Percentiles rank a stretch among this genome's conserved stretches.
Evolutionary conservation across 2,888 invertebrate genomes (phyloP).

Genomic region (Apoderus coryli): DNA sequence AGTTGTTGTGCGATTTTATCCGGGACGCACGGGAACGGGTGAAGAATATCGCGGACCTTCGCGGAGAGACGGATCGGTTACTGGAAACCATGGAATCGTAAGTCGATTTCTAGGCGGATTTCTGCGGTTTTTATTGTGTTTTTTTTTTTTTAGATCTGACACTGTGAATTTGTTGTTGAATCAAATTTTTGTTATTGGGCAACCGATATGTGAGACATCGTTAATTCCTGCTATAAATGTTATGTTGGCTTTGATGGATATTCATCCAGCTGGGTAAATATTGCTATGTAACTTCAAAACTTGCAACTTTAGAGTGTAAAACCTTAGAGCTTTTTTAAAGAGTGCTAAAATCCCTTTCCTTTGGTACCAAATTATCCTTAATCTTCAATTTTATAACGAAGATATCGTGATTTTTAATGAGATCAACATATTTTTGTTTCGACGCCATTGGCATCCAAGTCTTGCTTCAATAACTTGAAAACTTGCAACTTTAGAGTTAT

Average conservation of each 20-base stretch:
- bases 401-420: no score
- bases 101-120: slow-evolving; percentile 28
- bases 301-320: slow-evolving; percentile 4
- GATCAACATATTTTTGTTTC: no score
- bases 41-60: slow-evolving; percentile 41
- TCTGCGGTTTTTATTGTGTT: slow-evolving; percentile 4
- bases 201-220: slow-evolving; percentile 51
- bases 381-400: no score
- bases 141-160: slow-evolving; percentile 31
- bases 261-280: slow-evolving; percentile 34
- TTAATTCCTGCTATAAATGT: slow-evolving; percentile 69
- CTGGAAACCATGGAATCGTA: slow-evolving; percentile 61
- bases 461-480: no score
- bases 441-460: no score
- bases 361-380: no score
- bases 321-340: no score
- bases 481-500: no score
- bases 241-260: slow-evolving; percentile 55
- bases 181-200: slow-evolving; percentile 56
- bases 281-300: slow-evolving; percentile 5
- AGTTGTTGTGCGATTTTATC: slow-evolving; percentile 78
- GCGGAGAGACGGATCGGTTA: slow-evolving; percentile 55
- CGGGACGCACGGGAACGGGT: slow-evolving; percentile 45
- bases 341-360: no score
- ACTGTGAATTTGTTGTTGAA: slow-evolving; percentile 55